A percentile compares a stretch with the other conserved stretches of the same genome.
Evolutionary conservation across 2,888 invertebrate genomes (phyloP).

Genomic region (Graphium colonna): DNA sequence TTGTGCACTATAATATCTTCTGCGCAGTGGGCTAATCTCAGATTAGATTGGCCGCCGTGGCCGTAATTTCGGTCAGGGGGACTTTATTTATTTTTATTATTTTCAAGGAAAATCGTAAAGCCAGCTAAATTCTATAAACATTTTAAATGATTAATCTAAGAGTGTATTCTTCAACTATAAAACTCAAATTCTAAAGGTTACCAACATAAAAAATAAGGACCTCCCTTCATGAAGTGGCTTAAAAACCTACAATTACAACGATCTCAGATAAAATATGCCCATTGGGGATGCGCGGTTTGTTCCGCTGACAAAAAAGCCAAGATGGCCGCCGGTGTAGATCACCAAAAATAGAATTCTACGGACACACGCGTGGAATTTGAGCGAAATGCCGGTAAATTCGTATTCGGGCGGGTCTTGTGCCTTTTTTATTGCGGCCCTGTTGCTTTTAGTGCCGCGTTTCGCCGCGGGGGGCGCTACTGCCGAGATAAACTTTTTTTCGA

Average conservation of each 20-base stretch:
- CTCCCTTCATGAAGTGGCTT: too few species aligned
- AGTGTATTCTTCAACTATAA: too few species aligned
- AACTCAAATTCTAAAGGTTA: too few species aligned
- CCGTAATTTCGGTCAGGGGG: too few species aligned
- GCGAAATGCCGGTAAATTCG: slow-evolving; percentile 24
- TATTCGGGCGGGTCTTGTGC: slow-evolving; percentile 19
- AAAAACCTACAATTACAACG: neutral
- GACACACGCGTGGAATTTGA: slow-evolving; percentile 24
- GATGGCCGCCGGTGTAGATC: slow-evolving; percentile 7
- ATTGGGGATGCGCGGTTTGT: slow-evolving; percentile 16
- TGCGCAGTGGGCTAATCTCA: too few species aligned
- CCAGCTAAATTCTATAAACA: too few species aligned
- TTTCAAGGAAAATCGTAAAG: too few species aligned
- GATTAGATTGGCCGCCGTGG: too few species aligned
- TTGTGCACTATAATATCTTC: too few species aligned
- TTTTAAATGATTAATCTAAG: too few species aligned
- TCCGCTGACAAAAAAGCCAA: slow-evolving; percentile 12
- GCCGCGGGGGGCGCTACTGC: slow-evolving; percentile 34
- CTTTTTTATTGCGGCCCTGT: slow-evolving; percentile 18
- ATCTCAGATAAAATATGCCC: slow-evolving; percentile 3
- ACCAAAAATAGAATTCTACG: slow-evolving; percentile 20
- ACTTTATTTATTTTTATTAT: too few species aligned
- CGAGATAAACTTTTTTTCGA: slow-evolving; percentile 19
- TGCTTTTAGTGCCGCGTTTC: slow-evolving; percentile 17
- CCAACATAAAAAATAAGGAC: too few species aligned